Percentiles rank a stretch among this genome's conserved stretches.
These are phyloP conservation scores for Idaea aversata DNA, from an alignment of 2,888 invertebrate genomes.

Conservation along the genomic window DNA sequence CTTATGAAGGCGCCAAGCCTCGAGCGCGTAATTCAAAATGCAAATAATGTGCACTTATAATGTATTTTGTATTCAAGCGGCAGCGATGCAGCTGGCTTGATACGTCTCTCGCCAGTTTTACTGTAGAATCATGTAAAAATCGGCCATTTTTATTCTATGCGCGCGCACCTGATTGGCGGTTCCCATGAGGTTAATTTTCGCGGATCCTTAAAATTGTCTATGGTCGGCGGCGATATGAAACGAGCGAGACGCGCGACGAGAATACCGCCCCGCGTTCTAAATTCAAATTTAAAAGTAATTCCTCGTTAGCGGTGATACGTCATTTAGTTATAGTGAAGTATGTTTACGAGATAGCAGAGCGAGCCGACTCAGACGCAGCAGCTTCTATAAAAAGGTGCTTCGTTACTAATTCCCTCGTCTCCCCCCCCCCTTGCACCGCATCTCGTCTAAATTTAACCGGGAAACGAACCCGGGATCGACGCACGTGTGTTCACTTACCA, in stretches of 20 bases:
- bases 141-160: constrained; percentile 71
- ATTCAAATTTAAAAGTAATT: constrained; percentile 31
- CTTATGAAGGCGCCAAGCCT: constrained; percentile 47
- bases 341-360: constrained; percentile 38
- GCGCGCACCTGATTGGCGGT: constrained; percentile 72
- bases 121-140: constrained; percentile 78
- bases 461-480: constrained; percentile 60
- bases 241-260: constrained; percentile 23
- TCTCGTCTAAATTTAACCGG: constrained; percentile 68
- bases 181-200: constrained; percentile 78
- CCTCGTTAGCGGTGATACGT: constrained; percentile 26
- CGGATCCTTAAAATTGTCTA: constrained; percentile 61
- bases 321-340: constrained; percentile 33
- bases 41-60: constrained; percentile 76
- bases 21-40: constrained; percentile 77
- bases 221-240: constrained; percentile 28
- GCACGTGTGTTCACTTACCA: constrained; percentile 75
- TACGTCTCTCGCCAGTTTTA: constrained; percentile 71
- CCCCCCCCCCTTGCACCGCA: constrained; percentile 39
- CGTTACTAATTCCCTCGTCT: constrained; percentile 56
- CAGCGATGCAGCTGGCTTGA: constrained; percentile 56
- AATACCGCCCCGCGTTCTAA: constrained; percentile 28
- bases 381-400: constrained; percentile 77
- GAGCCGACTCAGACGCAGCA: constrained; percentile 52
- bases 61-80: constrained; percentile 73